Evolutionary conservation across 2,113 vertebrate genomes (phyloP), one percentile per base, ranked within the genome.

Genomic region (Pachypanchax playfairii): DNA sequence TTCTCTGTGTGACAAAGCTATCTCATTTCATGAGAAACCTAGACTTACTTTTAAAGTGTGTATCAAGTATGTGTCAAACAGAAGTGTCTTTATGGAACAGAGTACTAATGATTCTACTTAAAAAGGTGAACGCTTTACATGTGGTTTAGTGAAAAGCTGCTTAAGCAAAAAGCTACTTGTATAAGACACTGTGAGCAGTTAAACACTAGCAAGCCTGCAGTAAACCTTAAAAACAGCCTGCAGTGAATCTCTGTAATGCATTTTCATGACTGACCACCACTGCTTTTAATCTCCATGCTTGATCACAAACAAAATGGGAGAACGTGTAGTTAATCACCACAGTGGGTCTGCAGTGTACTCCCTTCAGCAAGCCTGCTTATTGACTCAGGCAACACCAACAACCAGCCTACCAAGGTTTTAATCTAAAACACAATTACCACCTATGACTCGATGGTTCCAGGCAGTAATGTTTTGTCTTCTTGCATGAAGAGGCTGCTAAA

Each of bases 361-460:
- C 52, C 69, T 58, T 77, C 48, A 63, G 51, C 28, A 29, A 56
- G 48, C 50, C 64, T 51, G 48, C 49, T 79, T 73, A 79, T 74
- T 82, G 83, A 84, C 73, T 75, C 51, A 29, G 33, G 60, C 64
- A 29, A 43, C 43, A 59, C 8, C 70, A 55, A 67, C 77, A 63
- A 67, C 78, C 77, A 54, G 55, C 59, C 69, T 65, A 46, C 78
- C 79, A 78, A 77, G 82, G 69, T 75, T 87, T 85, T 85, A 82
- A 85, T 87, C 74, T 75, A 57, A 78, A 86, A 84, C 55, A 78
- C 81, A 86, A 86, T 89, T 82, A 82, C 69, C 65, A 74, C 70
- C 75, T 76, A 73, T 81, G 75, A 81, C 65, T 80, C 20, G 1
- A 57, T 72, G 42, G 52, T 75, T 82, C 29, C 54, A 69, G 46